Evolutionary conservation across 2,797 vertebrate genomes (phyloP).

Genomic region (Kryptolebias ocellatus): DNA sequence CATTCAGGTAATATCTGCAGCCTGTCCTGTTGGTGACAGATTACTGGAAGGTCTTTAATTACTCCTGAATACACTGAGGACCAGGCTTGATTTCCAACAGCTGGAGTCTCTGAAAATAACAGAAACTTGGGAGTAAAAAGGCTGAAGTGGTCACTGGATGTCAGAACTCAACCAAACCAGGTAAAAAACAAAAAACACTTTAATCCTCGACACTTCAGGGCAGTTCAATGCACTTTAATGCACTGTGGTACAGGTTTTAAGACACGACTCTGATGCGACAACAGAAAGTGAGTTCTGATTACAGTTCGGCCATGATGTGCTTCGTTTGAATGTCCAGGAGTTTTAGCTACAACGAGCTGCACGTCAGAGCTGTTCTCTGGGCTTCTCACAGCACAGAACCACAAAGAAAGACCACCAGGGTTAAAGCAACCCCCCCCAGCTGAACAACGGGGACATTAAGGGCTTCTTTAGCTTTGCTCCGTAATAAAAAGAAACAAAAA

Average conservation of each 20-base stretch:
- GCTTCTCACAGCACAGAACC: conserved; percentile 34
- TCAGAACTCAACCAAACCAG: background rate
- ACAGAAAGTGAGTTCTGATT: conserved; percentile 31
- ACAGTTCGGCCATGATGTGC: conserved; percentile 39
- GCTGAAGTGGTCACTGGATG: conserved; percentile 20
- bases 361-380: conserved; percentile 37
- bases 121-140: background rate
- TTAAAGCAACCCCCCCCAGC: conserved; percentile 15
- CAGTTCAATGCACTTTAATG: conserved; percentile 26
- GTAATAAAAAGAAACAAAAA: conserved; percentile 20
- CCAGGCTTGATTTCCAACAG: too few relatives aligned
- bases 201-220: conserved; percentile 12
- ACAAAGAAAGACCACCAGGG: conserved; percentile 22
- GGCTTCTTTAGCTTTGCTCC: conserved; percentile 39
- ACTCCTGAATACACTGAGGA: too few relatives aligned
- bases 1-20: conserved; percentile 10
- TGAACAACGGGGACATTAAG: conserved; percentile 29
- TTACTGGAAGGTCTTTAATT: too few relatives aligned
- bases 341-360: conserved; percentile 46
- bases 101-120: too few relatives aligned
- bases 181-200: background rate
- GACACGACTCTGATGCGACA: conserved; percentile 39
- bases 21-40: background rate
- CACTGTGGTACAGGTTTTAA: conserved; percentile 25
- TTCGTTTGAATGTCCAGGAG: conserved; percentile 22